Evolutionary conservation across 2,113 vertebrate genomes (phyloP).

Genomic region (Cynocephalus volans): DNA sequence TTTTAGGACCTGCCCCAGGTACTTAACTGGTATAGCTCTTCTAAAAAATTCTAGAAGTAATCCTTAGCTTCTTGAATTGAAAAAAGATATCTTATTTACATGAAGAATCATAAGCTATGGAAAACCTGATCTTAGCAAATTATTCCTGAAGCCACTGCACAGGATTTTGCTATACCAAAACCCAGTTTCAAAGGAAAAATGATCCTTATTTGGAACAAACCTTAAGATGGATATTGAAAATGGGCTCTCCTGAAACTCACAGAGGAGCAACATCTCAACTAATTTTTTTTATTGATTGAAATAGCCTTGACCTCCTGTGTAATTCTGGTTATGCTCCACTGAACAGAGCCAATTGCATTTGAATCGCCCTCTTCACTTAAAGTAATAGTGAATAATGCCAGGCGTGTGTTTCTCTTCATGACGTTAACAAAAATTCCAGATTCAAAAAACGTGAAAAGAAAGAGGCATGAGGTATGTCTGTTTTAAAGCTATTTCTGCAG

Average conservation of each 20-base stretch:
- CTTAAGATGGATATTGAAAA: neutral
- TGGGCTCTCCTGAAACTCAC: neutral
- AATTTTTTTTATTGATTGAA: neutral
- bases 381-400: neutral
- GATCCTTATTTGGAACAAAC: neutral
- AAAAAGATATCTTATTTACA: conserved; percentile 17
- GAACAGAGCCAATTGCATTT: neutral
- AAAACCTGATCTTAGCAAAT: conserved; percentile 20
- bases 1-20: neutral
- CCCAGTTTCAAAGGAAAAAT: conserved; percentile 24
- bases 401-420: neutral
- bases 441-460: neutral
- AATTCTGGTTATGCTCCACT: neutral
- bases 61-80: neutral
- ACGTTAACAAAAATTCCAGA: neutral
- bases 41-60: conserved; percentile 12
- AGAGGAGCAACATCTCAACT: neutral
- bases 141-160: neutral
- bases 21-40: neutral
- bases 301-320: neutral
- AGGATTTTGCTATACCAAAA: neutral
- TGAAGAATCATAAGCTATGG: neutral
- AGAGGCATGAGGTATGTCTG: neutral
- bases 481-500: neutral
- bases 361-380: neutral